Conservation (phyloP, 2,888 invertebrate species). For the Atrina japonica region DNA sequence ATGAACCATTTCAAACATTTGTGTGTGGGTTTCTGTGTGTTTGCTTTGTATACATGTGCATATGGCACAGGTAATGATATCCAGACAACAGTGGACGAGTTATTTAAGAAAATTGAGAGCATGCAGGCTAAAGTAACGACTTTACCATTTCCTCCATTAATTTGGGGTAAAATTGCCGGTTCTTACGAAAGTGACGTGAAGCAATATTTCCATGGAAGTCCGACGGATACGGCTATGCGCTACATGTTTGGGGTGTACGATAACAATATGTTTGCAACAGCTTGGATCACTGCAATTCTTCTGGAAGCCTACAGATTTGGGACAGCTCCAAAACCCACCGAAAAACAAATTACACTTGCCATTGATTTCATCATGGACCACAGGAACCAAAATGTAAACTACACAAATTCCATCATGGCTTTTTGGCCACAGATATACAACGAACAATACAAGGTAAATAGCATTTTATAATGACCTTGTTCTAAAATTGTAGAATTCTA, state of each 20-base stretch:
- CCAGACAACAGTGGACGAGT: constrained; percentile 47
- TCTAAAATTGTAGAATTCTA: constrained; percentile 5
- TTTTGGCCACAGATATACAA: constrained; percentile 68
- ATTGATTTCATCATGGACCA: constrained; percentile 56
- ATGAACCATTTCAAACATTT: too few relatives aligned
- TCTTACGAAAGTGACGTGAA: constrained; percentile 70
- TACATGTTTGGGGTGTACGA: constrained; percentile 67
- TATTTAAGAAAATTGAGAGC: constrained; percentile 50
- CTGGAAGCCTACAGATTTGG: constrained; percentile 67
- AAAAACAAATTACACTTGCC: constrained; percentile 44
- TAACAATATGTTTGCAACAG: constrained; percentile 75
- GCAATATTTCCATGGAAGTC: constrained; percentile 68
- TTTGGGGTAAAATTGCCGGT: constrained; percentile 68
- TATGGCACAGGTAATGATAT: too few relatives aligned
- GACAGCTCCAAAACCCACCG: constrained; percentile 50
- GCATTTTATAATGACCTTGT: background rate
- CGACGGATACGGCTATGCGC: constrained; percentile 58
- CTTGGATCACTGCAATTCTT: constrained; percentile 69
- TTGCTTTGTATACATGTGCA: too few relatives aligned
- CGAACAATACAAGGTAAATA: constrained; percentile 12
- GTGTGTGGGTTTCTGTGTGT: too few relatives aligned
- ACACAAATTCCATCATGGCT: constrained; percentile 60
- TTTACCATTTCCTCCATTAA: constrained; percentile 54
- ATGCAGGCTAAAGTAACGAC: constrained; percentile 56
- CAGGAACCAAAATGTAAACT: constrained; percentile 55